Evolutionary conservation across 2,113 vertebrate genomes (phyloP).

Genomic region (Pachycephala philippinensis): DNA sequence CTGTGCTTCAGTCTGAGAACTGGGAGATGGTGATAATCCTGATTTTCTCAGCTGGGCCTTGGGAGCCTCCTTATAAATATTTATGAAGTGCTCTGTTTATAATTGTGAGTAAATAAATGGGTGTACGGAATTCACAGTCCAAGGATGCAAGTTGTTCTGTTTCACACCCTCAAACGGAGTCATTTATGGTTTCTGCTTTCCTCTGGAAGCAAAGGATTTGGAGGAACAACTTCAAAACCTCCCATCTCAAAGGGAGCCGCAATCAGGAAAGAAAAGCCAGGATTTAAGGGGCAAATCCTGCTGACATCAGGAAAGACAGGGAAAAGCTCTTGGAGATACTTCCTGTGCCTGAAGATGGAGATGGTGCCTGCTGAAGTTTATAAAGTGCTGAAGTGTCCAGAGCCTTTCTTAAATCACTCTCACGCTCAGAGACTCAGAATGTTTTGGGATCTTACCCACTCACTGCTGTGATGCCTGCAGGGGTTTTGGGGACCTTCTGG

Average conservation of each 20-base stretch:
- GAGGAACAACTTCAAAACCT: neutral
- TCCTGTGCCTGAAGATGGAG: neutral
- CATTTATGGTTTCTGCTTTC: neutral
- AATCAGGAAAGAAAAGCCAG: neutral
- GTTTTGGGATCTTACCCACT: neutral
- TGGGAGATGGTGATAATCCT: neutral
- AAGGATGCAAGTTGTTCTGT: neutral
- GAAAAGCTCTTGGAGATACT: neutral
- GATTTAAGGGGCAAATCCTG: neutral
- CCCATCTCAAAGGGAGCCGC: neutral
- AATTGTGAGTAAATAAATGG: slow-evolving; percentile 12
- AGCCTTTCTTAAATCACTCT: neutral
- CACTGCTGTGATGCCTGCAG: neutral
- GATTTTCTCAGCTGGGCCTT: slow-evolving; percentile 30
- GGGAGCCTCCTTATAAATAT: slow-evolving; percentile 28
- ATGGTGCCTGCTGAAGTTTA: neutral
- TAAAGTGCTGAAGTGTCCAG: neutral
- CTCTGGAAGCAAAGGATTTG: neutral
- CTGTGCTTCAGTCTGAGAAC: neutral
- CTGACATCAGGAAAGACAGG: neutral
- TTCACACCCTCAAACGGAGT: neutral
- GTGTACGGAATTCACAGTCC: neutral
- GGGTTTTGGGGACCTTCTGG: neutral
- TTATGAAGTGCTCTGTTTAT: neutral
- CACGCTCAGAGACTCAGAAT: neutral